phyloP scores from a whole-genome alignment of 2,888 invertebrate species.

The Orthosia cruda region DNA sequence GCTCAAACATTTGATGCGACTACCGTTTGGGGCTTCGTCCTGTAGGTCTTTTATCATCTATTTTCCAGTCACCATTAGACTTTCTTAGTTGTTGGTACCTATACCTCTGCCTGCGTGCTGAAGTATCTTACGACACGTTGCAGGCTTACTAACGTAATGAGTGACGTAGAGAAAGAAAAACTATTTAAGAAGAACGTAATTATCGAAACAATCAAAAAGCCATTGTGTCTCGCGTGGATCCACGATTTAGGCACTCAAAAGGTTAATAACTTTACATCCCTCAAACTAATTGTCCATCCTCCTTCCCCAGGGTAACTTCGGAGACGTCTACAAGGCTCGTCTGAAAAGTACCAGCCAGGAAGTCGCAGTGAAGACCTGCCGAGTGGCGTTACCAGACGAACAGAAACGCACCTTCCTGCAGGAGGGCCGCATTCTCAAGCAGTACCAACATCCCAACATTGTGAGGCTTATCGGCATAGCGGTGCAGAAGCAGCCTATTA shows the following conservation, averaged over 20 bases:
- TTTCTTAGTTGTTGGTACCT: not conserved
- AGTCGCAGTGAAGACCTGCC: constrained; percentile 99
- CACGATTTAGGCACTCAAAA: too few species aligned
- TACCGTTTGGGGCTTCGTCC: too few species aligned
- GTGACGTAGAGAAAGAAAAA: too few species aligned
- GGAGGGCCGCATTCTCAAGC: constrained; percentile 98
- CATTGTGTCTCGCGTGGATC: too few species aligned
- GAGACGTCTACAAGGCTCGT: constrained; percentile 98
- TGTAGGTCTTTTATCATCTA: too few species aligned
- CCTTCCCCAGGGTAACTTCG: constrained; percentile 97
- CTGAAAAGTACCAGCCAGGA: constrained; percentile 96
- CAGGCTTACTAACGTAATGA: too few species aligned
- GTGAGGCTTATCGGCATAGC: constrained; percentile 99
- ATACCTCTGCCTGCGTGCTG: not conserved
- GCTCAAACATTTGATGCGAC: not conserved
- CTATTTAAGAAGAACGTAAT: too few species aligned
- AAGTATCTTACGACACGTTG: too few species aligned
- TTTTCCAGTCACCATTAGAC: too few species aligned
- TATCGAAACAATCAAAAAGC: too few species aligned
- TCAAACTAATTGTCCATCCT: not conserved
- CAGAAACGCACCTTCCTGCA: constrained; percentile 98
- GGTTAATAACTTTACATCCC: not conserved
- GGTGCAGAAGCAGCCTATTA: constrained; percentile 99
- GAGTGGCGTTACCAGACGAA: constrained; percentile 98
- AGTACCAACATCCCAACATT: constrained; percentile 99